Base-by-base conservation (phyloP, 37 sponge, comb jelly and placozoan species). In the Crambe crambe region DNA sequence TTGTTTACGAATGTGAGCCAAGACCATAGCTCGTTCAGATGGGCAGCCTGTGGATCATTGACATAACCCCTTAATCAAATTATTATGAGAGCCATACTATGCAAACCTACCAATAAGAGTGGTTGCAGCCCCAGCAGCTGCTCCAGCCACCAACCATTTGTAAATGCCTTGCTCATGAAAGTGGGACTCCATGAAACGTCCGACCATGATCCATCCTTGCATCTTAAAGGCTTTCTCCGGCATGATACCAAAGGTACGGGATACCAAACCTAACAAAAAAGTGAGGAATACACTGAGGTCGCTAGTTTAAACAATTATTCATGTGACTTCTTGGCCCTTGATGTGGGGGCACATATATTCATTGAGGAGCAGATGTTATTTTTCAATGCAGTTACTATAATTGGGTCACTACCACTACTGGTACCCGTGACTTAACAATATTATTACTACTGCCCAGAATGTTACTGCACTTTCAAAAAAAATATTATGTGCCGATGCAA, bases 221-320 rank as follows among this genome's bases (percentile, higher is more conserved):
- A 96, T 90, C 82, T 96, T 96, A 56, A 96, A 76, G 10, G 84
- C 92, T 41, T 96, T 96, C 89, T 96, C 96, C 0, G 96, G 96
- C 91, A 92, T 92, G 2, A 96, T 86, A n/a, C 90, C 89, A 47
- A 96, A 56, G 17, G 87, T 87, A 0, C 96, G 76, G 5, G 87
- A 56, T 0, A 86, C 77, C 37, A 96, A 41, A 41, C 96, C 96
- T 90, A 30, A 17, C 61, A 22, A 58, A 27, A 39, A 23, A 39
- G 37, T 36, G n/a, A n/a, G n/a, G n/a, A n/a, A n/a, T n/a, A n/a
- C n/a, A n/a, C n/a, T n/a, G n/a, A n/a, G n/a, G n/a, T n/a, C n/a
- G n/a, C n/a, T n/a, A n/a, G n/a, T n/a, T n/a, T n/a, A n/a, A n/a
- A n/a, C n/a, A n/a, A n/a, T n/a, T n/a, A n/a, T n/a, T n/a, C n/a